A percentile compares a stretch with the other conserved stretches of the same genome.
These are phyloP conservation scores for Drosophila cardini DNA, from an alignment of 1,140 invertebrate species.

Conservation along the genomic window DNA sequence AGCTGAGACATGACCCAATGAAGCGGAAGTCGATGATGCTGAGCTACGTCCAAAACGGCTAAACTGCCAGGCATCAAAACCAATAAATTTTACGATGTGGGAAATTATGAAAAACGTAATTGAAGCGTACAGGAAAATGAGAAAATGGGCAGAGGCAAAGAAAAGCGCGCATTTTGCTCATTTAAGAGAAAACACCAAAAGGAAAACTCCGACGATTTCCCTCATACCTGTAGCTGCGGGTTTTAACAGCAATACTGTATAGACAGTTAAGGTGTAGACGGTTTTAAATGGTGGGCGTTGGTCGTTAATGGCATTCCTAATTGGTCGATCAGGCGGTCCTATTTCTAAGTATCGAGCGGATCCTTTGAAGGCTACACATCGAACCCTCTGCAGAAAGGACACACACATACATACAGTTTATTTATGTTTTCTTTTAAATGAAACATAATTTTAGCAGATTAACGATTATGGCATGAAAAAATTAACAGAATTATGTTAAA, in stretches of 20 bases:
- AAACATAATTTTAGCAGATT: slow-evolving; percentile 9
- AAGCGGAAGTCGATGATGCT: slow-evolving; percentile 66
- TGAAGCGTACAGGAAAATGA: slow-evolving; percentile 49
- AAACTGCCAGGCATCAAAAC: slow-evolving; percentile 56
- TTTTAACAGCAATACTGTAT: slow-evolving; percentile 1
- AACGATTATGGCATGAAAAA: slow-evolving; percentile 1
- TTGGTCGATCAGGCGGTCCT: slow-evolving; percentile 56
- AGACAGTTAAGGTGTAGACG: slow-evolving; percentile 11
- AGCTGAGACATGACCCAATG: slow-evolving; percentile 49
- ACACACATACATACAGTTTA: slow-evolving; percentile 44
- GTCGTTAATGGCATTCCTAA: slow-evolving; percentile 71
- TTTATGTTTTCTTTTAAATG: slow-evolving; percentile 13
- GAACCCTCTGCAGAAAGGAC: slow-evolving; percentile 36
- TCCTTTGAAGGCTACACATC: slow-evolving; percentile 48
- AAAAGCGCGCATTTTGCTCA: slow-evolving; percentile 42
- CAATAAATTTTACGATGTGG: slow-evolving; percentile 78
- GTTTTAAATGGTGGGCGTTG: slow-evolving; percentile 49
- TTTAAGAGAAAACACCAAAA: slow-evolving; percentile 23
- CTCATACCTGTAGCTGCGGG: slow-evolving; percentile 32
- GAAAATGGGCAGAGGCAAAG: slow-evolving; percentile 1
- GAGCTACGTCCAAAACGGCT: slow-evolving; percentile 13
- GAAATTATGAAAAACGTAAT: slow-evolving; percentile 82
- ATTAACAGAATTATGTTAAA: too few relatives aligned
- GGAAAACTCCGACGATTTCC: background rate
- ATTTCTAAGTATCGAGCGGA: slow-evolving; percentile 58